Base-by-base conservation (phyloP, 2,888 invertebrate species). In the Elgonia sp. region DNA sequence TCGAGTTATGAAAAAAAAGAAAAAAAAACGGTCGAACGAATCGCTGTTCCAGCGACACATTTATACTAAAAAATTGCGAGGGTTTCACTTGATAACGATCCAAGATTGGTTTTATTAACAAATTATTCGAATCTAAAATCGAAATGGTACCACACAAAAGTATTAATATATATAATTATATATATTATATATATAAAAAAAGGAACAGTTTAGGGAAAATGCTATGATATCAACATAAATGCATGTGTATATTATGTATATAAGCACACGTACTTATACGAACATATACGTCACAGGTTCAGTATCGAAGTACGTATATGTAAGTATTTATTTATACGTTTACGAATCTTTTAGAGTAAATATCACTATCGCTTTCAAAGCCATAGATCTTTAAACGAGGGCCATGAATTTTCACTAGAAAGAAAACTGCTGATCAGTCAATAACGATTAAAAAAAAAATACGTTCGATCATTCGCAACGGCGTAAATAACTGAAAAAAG, bases 11-110 rank as follows among this genome's bases (percentile, higher is more conserved):
- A 37, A 46, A 65, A 53, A 92, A 92, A 92, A 90, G 92, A 92
- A 18, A 37, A 46, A 65, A 53, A 92, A 92, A 92, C 91, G 92
- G 92, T 92, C 92, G 93, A 93, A 92, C 90, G 77, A 92, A 92
- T 89, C 90, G 92, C 91, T 92, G 75, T 93, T 93, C 90, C 91
- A 92, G 93, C 92, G 92, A 92, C 93, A 92, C 92, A 92, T 42
- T 92, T 91, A 92, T 92, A 91, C 37, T 91, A 90, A 90, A 90
- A 90, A 75, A 81, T 89, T 89, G 90, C 89, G 90, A 89, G 83
- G 88, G 89, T 77, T 76, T 53, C n/a, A 42, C 5, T 42, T 82
- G n/a, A n/a, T n/a, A 87, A 80, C 88, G 83, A 46, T 46, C 84
- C 89, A 91, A 86, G 90, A 89, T 90, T 90, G 90, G 91, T 86